These are phyloP conservation scores for Aleadryas rufinucha DNA, from an alignment of 2,113 vertebrate genomes.

Conservation along the genomic window DNA sequence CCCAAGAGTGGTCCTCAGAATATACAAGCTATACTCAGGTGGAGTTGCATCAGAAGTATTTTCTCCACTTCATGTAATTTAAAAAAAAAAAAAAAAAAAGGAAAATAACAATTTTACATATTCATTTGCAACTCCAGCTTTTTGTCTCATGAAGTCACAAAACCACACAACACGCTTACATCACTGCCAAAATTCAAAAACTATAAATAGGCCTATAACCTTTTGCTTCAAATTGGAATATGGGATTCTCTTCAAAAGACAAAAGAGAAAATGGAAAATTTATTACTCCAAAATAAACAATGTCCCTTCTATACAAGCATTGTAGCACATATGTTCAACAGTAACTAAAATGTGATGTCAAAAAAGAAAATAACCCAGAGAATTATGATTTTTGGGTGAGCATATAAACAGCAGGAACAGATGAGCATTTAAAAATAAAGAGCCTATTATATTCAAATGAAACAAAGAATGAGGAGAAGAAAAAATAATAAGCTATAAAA, in stretches of 20 bases:
- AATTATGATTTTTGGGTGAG: constrained; percentile 16
- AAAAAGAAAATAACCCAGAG: background rate
- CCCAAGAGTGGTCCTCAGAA: background rate
- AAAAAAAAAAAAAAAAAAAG: background rate
- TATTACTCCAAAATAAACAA: background rate
- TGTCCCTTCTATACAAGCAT: background rate
- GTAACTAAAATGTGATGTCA: background rate
- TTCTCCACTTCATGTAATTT: background rate
- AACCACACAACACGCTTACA: constrained; percentile 5
- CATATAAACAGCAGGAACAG: constrained; percentile 16
- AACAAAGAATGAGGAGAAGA: constrained; percentile 5
- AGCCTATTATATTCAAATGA: constrained; percentile 43
- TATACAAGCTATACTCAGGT: background rate
- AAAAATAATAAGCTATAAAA: constrained; percentile 42
- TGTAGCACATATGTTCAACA: background rate
- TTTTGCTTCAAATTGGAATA: background rate
- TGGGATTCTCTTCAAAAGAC: background rate
- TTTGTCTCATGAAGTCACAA: constrained; percentile 12
- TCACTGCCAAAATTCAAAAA: background rate
- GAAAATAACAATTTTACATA: background rate
- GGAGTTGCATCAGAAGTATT: background rate
- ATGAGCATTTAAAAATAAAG: constrained; percentile 53
- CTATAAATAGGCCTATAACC: constrained; percentile 22
- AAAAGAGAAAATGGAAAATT: constrained; percentile 13
- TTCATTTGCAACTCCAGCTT: background rate